A percentile compares a stretch with the other conserved stretches of the same genome.
Evolutionary conservation across 2,888 invertebrate species (phyloP).

Genomic region (Torymus tubicola): DNA sequence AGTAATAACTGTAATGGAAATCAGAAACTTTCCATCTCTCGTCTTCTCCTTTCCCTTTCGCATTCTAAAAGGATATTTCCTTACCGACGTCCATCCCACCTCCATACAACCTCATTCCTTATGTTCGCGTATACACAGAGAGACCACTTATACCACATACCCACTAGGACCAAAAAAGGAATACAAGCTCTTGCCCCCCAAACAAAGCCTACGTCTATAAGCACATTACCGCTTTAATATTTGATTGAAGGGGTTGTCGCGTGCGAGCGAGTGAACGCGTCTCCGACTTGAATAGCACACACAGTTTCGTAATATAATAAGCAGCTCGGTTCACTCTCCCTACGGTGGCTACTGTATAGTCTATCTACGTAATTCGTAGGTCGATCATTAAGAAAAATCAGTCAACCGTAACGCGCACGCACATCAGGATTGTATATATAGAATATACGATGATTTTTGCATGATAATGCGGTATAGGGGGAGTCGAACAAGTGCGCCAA

Average conservation of each 20-base stretch:
- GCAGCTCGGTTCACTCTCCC: background rate
- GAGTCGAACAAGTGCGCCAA: slow-evolving; percentile 23
- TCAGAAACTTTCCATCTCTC: slow-evolving; percentile 16
- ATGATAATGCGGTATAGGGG: slow-evolving; percentile 22
- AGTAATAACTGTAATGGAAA: slow-evolving; percentile 49
- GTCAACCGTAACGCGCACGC: background rate
- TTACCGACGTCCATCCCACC: no score
- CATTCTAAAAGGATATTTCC: no score
- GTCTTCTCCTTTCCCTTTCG: background rate
- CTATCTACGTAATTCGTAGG: no score
- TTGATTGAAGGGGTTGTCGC: slow-evolving; percentile 27
- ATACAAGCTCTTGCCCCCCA: slow-evolving; percentile 26
- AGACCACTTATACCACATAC: no score
- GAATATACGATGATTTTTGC: slow-evolving; percentile 41
- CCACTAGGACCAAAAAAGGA: background rate
- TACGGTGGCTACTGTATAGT: no score
- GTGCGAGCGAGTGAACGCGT: background rate
- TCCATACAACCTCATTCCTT: no score
- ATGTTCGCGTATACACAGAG: no score
- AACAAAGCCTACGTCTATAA: slow-evolving; percentile 39
- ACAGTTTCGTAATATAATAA: slow-evolving; percentile 31
- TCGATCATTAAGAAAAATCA: slow-evolving; percentile 46
- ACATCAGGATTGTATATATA: slow-evolving; percentile 39
- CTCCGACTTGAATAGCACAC: no score
- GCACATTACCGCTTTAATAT: slow-evolving; percentile 48